phyloP scores from a whole-genome alignment of 2,113 vertebrate genomes.

The Gasterosteus nipponicus region DNA sequence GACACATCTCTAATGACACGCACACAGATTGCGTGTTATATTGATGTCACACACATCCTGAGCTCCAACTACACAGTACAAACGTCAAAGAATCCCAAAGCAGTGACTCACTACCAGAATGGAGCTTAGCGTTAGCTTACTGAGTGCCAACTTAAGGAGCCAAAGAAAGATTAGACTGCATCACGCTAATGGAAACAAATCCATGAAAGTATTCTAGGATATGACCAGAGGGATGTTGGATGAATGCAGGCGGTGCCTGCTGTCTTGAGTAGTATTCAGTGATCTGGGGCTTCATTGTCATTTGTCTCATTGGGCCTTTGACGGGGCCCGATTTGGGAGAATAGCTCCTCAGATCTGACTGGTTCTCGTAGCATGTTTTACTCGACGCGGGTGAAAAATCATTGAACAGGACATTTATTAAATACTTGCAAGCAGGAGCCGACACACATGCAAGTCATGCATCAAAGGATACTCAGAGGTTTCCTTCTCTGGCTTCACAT shows the following conservation, averaged over 20 bases:
- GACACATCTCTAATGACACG: background rate
- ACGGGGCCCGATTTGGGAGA: slow-evolving; percentile 21
- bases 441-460: too few species aligned
- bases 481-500: too few species aligned
- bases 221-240: slow-evolving; percentile 4
- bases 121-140: slow-evolving; percentile 22
- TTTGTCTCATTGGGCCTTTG: slow-evolving; percentile 19
- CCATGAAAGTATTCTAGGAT: slow-evolving; percentile 13
- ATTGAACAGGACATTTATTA: too few species aligned
- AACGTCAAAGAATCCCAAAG: slow-evolving; percentile 1
- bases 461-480: too few species aligned
- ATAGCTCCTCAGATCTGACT: slow-evolving; percentile 33
- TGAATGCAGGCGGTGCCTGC: background rate
- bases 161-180: slow-evolving; percentile 26
- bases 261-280: background rate
- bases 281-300: slow-evolving; percentile 10
- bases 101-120: slow-evolving; percentile 25
- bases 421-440: too few species aligned
- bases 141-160: slow-evolving; percentile 15
- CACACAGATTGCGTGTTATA: background rate
- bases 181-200: slow-evolving; percentile 36
- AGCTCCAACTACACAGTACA: background rate
- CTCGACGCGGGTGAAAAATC: too few species aligned
- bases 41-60: background rate
- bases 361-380: background rate